Evolutionary conservation across 2,888 invertebrate species (phyloP).

Genomic region (Euzetes globulus): DNA sequence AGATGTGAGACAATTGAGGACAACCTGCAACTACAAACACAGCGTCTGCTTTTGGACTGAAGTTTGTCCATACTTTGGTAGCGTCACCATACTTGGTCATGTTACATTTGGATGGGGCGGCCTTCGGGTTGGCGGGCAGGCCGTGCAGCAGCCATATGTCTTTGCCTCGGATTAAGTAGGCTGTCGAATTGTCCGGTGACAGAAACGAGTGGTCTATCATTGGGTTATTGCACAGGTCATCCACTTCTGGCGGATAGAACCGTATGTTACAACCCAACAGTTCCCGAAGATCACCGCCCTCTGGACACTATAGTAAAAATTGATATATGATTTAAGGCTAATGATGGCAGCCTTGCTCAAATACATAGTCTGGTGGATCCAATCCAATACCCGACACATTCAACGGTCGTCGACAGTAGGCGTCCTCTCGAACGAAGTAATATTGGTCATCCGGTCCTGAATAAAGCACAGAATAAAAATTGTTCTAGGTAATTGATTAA

Average conservation of each 20-base stretch:
- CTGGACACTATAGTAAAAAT: neutral
- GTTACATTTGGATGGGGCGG: neutral
- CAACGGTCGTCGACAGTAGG: neutral
- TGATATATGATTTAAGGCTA: neutral
- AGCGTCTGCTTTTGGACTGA: neutral
- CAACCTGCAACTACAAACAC: neutral
- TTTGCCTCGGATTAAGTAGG: neutral
- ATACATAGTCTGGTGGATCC: conserved; percentile 19
- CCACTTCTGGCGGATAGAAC: neutral
- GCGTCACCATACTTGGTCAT: neutral
- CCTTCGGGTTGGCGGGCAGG: neutral
- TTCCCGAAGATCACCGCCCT: neutral
- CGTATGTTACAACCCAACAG: neutral
- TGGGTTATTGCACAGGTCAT: conserved; percentile 2
- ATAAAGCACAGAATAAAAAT: neutral
- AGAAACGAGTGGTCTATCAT: neutral
- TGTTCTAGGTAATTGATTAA: neutral
- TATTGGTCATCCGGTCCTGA: neutral
- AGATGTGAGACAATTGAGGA: neutral
- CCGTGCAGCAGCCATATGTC: neutral
- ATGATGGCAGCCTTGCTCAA: neutral
- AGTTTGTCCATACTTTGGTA: neutral
- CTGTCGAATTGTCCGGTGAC: neutral
- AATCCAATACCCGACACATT: neutral
- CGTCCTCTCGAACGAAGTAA: neutral